Evolutionary conservation across 2,113 vertebrate species (phyloP), one percentile per base, ranked within the genome.

Genomic region (Protomyctophum bolini): DNA sequence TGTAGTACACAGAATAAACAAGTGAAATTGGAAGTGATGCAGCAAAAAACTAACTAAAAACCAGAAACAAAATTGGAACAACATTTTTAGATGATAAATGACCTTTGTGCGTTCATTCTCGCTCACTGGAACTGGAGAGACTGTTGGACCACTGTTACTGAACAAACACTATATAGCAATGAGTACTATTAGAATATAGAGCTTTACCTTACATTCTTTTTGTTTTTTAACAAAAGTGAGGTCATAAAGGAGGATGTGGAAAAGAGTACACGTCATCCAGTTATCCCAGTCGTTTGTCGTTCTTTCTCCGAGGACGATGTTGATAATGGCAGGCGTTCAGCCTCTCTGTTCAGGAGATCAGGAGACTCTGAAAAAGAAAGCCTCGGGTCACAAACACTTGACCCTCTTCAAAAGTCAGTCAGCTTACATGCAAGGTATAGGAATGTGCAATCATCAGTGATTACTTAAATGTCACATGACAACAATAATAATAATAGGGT

Each of bases 281-380:
- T 21, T 21, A 21, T 21, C 21, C 52, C 10, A 54, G 10, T n/a
- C 4, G 2, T 74, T 58, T 6, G 47, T 65, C 56, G 50, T 41
- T 48, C 56, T 57, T 41, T 48, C 64, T 63, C 70, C 63, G 0
- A 11, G 11, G 10, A 12, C 6, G 50, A 2, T 54, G 10, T 54
- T 6, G 50, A 2, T 57, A 10, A 9, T 7, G 33, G 70, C 0
- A 45, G 70, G 59, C 7, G 68, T 62, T 2, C 33, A 3, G 7
- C n/a, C 3, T 57, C 80, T 76, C 15, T 0, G 2, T 63, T 28
- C 72, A 10, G 77, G 71, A 41, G n/a, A 55, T 84, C 86, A 87
- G 81, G 75, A 84, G 59, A 73, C 85, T 87, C 82, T 70, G 84
- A 76, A 57, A 87, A 72, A 88, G 76, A 87, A 79, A 89, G 80